These are phyloP conservation scores for Apis cerana DNA, from an alignment of 1,140 invertebrate genomes.

Conservation along the genomic window DNA sequence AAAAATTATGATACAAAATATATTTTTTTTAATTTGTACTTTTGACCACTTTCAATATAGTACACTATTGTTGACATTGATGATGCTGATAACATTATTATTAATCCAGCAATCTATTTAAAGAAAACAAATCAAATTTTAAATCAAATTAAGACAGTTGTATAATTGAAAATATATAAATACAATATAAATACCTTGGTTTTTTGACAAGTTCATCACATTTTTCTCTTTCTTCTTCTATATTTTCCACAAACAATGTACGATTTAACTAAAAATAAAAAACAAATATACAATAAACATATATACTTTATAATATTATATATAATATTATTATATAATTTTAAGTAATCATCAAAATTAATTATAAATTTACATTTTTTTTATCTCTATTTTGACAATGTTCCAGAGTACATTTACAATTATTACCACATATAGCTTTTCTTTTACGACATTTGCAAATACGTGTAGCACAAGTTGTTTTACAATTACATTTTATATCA, in stretches of 20 bases:
- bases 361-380: slow-evolving; percentile 63
- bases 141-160: not conserved
- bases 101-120: not conserved
- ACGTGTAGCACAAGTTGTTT: slow-evolving; percentile 82
- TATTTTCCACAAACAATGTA: slow-evolving; percentile 27
- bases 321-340: no score
- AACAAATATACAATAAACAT: not conserved
- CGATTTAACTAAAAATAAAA: slow-evolving; percentile 29
- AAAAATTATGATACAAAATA: not conserved
- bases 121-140: not conserved
- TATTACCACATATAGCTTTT: slow-evolving; percentile 74
- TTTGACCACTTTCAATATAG: not conserved
- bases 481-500: slow-evolving; percentile 83
- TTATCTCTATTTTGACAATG: slow-evolving; percentile 80
- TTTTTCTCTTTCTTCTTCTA: not conserved
- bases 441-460: slow-evolving; percentile 84
- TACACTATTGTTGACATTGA: no score
- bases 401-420: slow-evolving; percentile 82
- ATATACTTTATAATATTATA: not conserved
- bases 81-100: not conserved
- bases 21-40: not conserved
- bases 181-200: slow-evolving; percentile 16
- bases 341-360: not conserved
- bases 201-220: slow-evolving; percentile 12
- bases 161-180: not conserved